These are phyloP conservation scores for Macropodus opercularis DNA, from an alignment of 2,797 vertebrate genomes.

Conservation along the genomic window DNA sequence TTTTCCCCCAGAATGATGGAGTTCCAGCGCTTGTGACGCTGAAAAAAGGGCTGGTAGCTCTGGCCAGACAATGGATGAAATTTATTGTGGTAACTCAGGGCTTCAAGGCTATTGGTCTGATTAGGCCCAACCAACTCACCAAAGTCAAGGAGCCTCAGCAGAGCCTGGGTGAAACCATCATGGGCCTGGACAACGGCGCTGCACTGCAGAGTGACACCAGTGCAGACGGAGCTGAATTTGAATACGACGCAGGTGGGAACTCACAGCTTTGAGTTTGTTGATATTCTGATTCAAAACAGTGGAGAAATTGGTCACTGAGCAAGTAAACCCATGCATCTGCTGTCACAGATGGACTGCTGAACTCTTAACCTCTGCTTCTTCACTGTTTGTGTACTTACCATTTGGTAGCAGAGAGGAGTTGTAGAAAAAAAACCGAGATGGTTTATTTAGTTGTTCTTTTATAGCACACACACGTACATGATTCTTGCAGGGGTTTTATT, in stretches of 20 bases:
- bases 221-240: slow-evolving; percentile 96
- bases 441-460: neutral
- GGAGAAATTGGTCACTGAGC: no score
- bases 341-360: slow-evolving; percentile 31
- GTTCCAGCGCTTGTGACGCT: slow-evolving; percentile 96
- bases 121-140: slow-evolving; percentile 87
- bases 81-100: slow-evolving; percentile 99
- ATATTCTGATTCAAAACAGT: no score
- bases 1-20: slow-evolving; percentile 87
- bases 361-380: slow-evolving; percentile 21
- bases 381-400: slow-evolving; percentile 14
- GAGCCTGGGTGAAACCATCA: slow-evolving; percentile 73
- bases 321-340: slow-evolving; percentile 22
- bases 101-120: slow-evolving; percentile 94
- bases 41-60: slow-evolving; percentile 95
- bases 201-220: slow-evolving; percentile 97
- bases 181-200: slow-evolving; percentile 88
- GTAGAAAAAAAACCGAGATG: neutral
- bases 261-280: slow-evolving; percentile 10
- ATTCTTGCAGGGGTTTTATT: slow-evolving; percentile 47
- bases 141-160: slow-evolving; percentile 82
- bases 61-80: slow-evolving; percentile 99
- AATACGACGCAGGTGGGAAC: slow-evolving; percentile 94
- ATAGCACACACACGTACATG: neutral
- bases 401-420: slow-evolving; percentile 6